Conservation (phyloP, 2,888 invertebrate genomes). For the Platycheirus rosarum region DNA sequence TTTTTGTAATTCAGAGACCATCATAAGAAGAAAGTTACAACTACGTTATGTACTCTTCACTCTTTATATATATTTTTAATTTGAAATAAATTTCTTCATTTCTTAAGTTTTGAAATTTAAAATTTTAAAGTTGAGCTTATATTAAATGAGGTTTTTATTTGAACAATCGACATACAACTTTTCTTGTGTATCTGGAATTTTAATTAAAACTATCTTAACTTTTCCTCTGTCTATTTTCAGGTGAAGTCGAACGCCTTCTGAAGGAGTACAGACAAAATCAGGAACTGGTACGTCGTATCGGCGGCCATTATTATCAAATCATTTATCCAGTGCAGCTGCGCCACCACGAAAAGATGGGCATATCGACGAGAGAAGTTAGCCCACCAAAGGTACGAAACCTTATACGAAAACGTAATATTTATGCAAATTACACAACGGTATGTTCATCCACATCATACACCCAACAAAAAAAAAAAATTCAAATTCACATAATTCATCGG, state of each 20-base stretch:
- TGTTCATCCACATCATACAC: slow-evolving; percentile 80
- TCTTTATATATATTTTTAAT: too few species aligned
- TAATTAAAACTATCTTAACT: too few species aligned
- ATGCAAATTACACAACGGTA: slow-evolving; percentile 84
- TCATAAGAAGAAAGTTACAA: too few species aligned
- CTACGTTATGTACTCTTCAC: too few species aligned
- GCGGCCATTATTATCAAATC: slow-evolving; percentile 95
- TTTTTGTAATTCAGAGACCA: too few species aligned
- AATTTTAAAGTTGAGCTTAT: too few species aligned
- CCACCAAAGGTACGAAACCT: slow-evolving; percentile 90
- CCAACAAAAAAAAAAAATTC: slow-evolving; percentile 44
- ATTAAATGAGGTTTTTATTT: too few species aligned
- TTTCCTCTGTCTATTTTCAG: slow-evolving; percentile 85
- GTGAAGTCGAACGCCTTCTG: slow-evolving; percentile 95
- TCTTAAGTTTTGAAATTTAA: too few species aligned
- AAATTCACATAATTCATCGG: slow-evolving; percentile 66
- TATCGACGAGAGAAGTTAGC: slow-evolving; percentile 95
- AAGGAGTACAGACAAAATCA: slow-evolving; percentile 96
- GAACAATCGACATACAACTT: too few species aligned
- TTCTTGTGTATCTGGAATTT: too few species aligned
- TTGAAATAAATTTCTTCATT: too few species aligned
- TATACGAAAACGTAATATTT: slow-evolving; percentile 81
- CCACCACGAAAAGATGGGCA: slow-evolving; percentile 98
- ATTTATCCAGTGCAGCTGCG: slow-evolving; percentile 96
- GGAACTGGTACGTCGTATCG: slow-evolving; percentile 95